phyloP scores from a whole-genome alignment of 1,140 invertebrate genomes.

The Magallana gigas region DNA sequence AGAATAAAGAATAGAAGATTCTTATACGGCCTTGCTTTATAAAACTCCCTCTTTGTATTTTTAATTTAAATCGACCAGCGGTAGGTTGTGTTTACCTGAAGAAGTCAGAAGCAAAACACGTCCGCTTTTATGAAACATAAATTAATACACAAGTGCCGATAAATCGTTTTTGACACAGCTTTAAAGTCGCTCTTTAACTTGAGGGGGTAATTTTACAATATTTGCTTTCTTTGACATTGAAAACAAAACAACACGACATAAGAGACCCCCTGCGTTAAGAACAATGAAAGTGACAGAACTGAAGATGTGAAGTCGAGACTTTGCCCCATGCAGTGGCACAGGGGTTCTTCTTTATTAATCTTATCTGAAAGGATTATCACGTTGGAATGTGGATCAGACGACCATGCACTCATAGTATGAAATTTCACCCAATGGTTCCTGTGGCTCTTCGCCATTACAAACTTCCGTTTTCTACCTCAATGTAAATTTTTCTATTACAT shows the following conservation, averaged over 20 bases:
- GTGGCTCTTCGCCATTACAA: conserved; percentile 1
- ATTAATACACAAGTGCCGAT: conserved; percentile 31
- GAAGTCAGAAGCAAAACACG: conserved; percentile 12
- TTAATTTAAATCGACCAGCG: conserved; percentile 22
- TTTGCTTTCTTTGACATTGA: conserved; percentile 35
- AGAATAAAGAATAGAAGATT: not conserved
- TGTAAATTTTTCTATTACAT: not conserved
- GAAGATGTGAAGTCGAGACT: conserved; percentile 27
- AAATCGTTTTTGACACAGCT: conserved; percentile 31
- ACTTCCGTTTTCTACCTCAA: conserved; percentile 28
- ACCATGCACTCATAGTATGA: not conserved
- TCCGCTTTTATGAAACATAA: conserved; percentile 18
- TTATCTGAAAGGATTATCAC: conserved; percentile 34
- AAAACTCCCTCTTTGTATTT: conserved; percentile 14
- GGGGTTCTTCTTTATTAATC: not conserved
- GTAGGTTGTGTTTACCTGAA: conserved; percentile 15
- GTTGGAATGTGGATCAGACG: not conserved
- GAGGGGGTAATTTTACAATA: conserved; percentile 31
- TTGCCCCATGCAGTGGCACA: conserved; percentile 31
- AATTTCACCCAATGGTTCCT: conserved; percentile 8
- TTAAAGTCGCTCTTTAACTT: conserved; percentile 20
- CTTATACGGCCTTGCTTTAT: not conserved
- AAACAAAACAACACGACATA: conserved; percentile 9
- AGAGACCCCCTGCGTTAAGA: conserved; percentile 16
- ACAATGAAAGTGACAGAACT: conserved; percentile 36